phyloP scores from a whole-genome alignment of 2,797 vertebrate genomes.

The Onychomys torridus region DNA sequence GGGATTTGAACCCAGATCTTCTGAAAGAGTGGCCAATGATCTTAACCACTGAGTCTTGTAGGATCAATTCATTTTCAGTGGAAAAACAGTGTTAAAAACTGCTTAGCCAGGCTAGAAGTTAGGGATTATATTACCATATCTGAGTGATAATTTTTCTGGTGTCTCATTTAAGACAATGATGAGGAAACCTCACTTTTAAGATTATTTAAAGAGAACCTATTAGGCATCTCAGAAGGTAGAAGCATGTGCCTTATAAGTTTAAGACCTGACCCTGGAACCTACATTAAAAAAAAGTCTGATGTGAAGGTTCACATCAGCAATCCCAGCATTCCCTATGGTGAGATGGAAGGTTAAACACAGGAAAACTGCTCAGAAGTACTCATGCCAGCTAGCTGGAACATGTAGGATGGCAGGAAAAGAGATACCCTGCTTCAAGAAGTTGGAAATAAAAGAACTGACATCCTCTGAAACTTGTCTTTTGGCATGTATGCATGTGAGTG shows the following conservation, averaged over 20 bases:
- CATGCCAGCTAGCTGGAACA: neutral
- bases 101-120: neutral
- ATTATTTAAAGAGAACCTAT: neutral
- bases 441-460: neutral
- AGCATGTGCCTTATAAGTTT: neutral
- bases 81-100: neutral
- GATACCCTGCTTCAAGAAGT: no score
- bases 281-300: neutral
- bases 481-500: neutral
- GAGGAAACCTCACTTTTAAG: neutral
- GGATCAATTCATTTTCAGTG: neutral
- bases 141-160: neutral
- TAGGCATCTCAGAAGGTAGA: neutral
- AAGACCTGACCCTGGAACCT: neutral
- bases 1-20: neutral
- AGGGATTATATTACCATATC: neutral
- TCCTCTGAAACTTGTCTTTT: neutral
- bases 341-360: neutral
- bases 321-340: no score
- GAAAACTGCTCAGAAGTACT: neutral
- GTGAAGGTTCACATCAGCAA: neutral
- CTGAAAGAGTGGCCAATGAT: neutral
- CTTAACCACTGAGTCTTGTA: neutral
- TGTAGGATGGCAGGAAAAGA: neutral
- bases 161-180: constrained; percentile 9